These are phyloP conservation scores for Volucella bombylans DNA, from an alignment of 2,888 invertebrate genomes.

Conservation along the genomic window DNA sequence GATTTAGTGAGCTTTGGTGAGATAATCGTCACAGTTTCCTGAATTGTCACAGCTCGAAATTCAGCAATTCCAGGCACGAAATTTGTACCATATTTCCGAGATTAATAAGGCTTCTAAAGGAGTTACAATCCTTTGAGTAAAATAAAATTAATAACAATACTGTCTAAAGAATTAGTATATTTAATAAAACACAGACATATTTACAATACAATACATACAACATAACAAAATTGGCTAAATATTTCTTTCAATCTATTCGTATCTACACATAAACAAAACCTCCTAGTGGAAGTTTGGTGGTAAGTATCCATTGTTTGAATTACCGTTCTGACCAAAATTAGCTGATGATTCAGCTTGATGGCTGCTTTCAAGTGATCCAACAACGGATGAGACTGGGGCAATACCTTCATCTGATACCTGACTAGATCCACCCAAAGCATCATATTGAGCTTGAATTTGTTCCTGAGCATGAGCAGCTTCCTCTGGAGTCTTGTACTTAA, in stretches of 20 bases:
- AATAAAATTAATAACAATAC: not conserved
- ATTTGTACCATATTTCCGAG: too few relatives aligned
- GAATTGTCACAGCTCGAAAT: too few relatives aligned
- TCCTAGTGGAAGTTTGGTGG: slow-evolving; percentile 79
- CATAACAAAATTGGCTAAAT: slow-evolving; percentile 40
- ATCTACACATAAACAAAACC: slow-evolving; percentile 18
- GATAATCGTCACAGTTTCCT: too few relatives aligned
- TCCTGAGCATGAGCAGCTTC: slow-evolving; percentile 82
- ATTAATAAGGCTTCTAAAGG: too few relatives aligned
- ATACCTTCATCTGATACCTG: slow-evolving; percentile 81
- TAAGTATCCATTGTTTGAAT: slow-evolving; percentile 78
- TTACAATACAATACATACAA: slow-evolving; percentile 26
- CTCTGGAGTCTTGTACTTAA: slow-evolving; percentile 82
- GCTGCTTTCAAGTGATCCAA: slow-evolving; percentile 78
- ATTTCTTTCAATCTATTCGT: slow-evolving; percentile 21
- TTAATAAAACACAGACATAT: slow-evolving; percentile 6
- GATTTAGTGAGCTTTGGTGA: too few relatives aligned
- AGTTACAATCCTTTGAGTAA: too few relatives aligned
- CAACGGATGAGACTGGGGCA: slow-evolving; percentile 81
- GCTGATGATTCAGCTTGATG: slow-evolving; percentile 35
- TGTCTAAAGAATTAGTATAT: slow-evolving; percentile 16
- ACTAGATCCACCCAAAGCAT: slow-evolving; percentile 80
- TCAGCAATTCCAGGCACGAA: too few relatives aligned
- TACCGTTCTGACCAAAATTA: slow-evolving; percentile 37
- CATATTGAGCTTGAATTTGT: slow-evolving; percentile 82